These are phyloP conservation scores for Capromys pilorides DNA, from an alignment of 2,797 vertebrate species.

Conservation along the genomic window DNA sequence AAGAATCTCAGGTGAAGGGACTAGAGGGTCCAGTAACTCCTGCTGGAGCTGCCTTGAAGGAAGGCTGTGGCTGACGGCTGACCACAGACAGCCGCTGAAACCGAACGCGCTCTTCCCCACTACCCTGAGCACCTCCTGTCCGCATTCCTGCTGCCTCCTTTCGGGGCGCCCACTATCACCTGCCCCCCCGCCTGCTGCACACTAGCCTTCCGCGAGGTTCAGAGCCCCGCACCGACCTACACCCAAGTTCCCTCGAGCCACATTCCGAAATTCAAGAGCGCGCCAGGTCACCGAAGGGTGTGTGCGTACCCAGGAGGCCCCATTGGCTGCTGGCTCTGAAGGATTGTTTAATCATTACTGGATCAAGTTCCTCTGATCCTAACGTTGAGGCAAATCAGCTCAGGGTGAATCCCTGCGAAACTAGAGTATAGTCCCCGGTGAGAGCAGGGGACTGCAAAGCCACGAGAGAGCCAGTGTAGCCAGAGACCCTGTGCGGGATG, in stretches of 20 bases:
- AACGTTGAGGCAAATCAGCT: neutral
- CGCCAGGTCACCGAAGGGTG: constrained; percentile 17
- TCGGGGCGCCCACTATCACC: neutral
- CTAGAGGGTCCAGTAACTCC: neutral
- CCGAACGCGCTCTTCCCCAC: neutral
- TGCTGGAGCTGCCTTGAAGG: neutral
- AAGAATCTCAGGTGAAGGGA: neutral
- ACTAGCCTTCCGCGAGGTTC: neutral
- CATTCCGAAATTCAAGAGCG: neutral
- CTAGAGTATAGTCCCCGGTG: neutral
- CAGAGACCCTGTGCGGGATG: accelerated
- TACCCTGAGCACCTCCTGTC: neutral
- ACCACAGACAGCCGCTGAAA: neutral
- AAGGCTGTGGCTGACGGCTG: neutral
- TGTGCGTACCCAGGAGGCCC: neutral
- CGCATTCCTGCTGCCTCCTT: accelerated
- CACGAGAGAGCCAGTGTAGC: neutral
- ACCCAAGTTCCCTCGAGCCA: neutral
- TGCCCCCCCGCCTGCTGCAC: neutral
- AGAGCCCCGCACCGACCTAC: neutral
- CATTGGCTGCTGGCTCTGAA: constrained; percentile 11
- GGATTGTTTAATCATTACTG: constrained; percentile 59
- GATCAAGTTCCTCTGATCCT: neutral
- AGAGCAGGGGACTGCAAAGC: neutral
- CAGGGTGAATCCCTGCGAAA: neutral